These are phyloP conservation scores for Drosophila tropicalis DNA, from an alignment of 1,140 invertebrate genomes.

Conservation along the genomic window DNA sequence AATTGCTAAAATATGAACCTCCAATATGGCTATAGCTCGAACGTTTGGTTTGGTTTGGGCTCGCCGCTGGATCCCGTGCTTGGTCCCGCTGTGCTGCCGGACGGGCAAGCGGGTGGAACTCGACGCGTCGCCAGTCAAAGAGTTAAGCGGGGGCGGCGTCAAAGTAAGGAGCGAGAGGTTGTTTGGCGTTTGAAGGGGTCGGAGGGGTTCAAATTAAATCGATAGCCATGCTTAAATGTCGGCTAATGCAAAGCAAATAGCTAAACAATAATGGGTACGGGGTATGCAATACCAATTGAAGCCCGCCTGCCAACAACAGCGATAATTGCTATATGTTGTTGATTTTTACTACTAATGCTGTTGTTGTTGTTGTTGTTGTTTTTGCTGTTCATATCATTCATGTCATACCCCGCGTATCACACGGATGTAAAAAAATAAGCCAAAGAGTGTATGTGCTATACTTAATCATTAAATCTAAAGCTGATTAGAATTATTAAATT, in stretches of 20 bases:
- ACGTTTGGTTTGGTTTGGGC: slow-evolving; percentile 9
- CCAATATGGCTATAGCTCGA: slow-evolving; percentile 12
- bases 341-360: neutral
- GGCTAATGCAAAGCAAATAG: slow-evolving; percentile 80
- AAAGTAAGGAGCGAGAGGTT: neutral
- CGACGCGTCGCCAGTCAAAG: slow-evolving; percentile 7
- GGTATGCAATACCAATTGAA: slow-evolving; percentile 49
- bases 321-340: slow-evolving; percentile 73
- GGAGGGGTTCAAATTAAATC: slow-evolving; percentile 68
- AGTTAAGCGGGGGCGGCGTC: neutral
- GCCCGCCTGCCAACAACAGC: slow-evolving; percentile 75
- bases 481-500: too few species aligned
- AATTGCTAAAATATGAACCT: slow-evolving; percentile 67
- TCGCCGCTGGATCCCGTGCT: slow-evolving; percentile 16
- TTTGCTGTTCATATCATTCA: neutral
- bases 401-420: neutral
- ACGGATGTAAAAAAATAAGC: neutral
- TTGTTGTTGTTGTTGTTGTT: slow-evolving; percentile 2
- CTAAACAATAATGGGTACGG: slow-evolving; percentile 60
- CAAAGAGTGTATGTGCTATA: neutral
- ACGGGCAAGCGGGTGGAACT: neutral
- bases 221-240: slow-evolving; percentile 79
- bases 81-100: slow-evolving; percentile 24
- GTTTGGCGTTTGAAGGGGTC: too few species aligned
- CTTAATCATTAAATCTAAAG: too few species aligned